A percentile compares a stretch with the other conserved stretches of the same genome.
These are phyloP conservation scores for Cavia porcellus DNA, from an alignment of 2,113 vertebrate species.

Conservation along the genomic window DNA sequence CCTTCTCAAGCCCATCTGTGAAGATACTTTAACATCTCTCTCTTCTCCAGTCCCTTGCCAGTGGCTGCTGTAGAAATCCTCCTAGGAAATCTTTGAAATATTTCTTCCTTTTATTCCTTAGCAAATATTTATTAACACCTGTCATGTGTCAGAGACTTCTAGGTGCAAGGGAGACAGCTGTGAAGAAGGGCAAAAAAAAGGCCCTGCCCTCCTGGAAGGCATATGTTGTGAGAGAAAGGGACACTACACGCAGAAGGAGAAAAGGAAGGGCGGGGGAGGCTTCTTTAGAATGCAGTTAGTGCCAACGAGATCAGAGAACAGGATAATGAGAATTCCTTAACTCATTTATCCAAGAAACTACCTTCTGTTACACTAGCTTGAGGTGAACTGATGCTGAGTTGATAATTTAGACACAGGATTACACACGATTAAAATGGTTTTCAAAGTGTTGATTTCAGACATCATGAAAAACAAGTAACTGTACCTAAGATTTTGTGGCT, in stretches of 20 bases:
- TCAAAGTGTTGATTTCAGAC: not conserved
- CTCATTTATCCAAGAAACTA: not conserved
- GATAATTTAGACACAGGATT: not conserved
- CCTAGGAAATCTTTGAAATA: not conserved
- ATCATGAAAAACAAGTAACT: fast-evolving
- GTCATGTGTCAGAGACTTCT: not conserved
- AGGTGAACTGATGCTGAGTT: not conserved
- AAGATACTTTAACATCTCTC: not conserved
- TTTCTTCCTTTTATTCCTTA: not conserved
- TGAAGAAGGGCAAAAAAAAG: not conserved
- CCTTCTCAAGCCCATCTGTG: not conserved
- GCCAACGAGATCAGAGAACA: not conserved
- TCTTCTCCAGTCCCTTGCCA: not conserved
- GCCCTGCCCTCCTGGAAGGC: not conserved
- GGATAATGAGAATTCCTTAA: not conserved
- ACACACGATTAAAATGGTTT: not conserved
- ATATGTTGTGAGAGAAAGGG: not conserved
- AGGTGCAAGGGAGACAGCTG: not conserved
- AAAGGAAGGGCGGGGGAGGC: fast-evolving
- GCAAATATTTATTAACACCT: too few species aligned
- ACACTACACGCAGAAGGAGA: fast-evolving
- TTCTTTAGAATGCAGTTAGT: not conserved
- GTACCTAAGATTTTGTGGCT: not conserved
- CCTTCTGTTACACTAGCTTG: not conserved
- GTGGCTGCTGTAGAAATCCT: not conserved